Percentiles rank a stretch among this genome's conserved stretches.
phyloP scores from a whole-genome alignment of 2,113 vertebrate genomes.

The Verasper variegatus region DNA sequence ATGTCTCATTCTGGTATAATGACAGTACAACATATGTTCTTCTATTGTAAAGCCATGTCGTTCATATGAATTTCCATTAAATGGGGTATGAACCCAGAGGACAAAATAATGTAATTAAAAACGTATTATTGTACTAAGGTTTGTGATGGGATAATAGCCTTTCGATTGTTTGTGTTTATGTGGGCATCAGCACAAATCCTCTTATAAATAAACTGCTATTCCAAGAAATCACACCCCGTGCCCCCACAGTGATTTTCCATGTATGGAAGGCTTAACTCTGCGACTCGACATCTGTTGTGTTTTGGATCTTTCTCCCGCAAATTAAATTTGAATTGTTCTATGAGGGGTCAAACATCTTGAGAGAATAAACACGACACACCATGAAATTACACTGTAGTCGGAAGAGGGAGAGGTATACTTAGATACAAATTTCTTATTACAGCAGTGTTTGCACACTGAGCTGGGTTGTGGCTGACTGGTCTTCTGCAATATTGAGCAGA shows the following conservation, averaged over 20 bases:
- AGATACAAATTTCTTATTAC: conserved; percentile 79
- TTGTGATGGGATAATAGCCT: conserved; percentile 48
- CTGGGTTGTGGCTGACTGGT: conserved; percentile 63
- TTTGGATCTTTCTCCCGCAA: conserved; percentile 74
- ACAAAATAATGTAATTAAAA: conserved; percentile 61
- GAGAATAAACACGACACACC: conserved; percentile 80
- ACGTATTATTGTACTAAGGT: conserved; percentile 47
- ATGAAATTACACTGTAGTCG: conserved; percentile 84
- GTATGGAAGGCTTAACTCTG: conserved; percentile 64
- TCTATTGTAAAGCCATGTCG: conserved; percentile 11
- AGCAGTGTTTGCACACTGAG: conserved; percentile 69
- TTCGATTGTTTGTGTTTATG: conserved; percentile 56
- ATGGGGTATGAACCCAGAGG: conserved; percentile 22
- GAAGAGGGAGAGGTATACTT: conserved; percentile 68
- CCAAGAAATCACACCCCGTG: conserved; percentile 67
- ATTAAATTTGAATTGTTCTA: conserved; percentile 83
- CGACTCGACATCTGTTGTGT: conserved; percentile 50
- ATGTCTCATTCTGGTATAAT: conserved; percentile 3
- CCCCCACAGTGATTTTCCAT: conserved; percentile 54
- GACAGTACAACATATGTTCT: conserved; percentile 23
- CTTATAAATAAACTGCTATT: conserved; percentile 74
- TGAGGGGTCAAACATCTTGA: conserved; percentile 78
- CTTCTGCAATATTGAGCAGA: conserved; percentile 59
- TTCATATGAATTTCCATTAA: conserved; percentile 36
- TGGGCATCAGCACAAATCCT: conserved; percentile 70